These are phyloP conservation scores for Monomorium pharaonis DNA, from an alignment of 1,140 invertebrate species.

Conservation along the genomic window DNA sequence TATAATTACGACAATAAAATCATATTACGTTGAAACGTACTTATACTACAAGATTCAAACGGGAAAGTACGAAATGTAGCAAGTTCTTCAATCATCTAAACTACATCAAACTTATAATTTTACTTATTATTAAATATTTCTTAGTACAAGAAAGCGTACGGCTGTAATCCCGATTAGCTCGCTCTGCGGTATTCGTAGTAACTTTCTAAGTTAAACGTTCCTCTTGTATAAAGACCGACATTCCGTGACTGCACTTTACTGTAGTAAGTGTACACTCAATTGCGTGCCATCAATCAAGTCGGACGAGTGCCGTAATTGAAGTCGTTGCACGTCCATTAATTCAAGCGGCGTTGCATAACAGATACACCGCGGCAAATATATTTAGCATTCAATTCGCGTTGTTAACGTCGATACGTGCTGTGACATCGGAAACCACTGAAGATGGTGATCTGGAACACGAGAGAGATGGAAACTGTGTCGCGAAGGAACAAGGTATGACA, in stretches of 20 bases:
- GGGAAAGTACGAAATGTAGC: not conserved
- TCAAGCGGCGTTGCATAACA: not conserved
- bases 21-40: not conserved
- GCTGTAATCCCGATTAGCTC: not conserved
- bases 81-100: not conserved
- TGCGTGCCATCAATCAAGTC: constrained; percentile 13
- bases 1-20: not conserved
- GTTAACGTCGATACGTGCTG: constrained; percentile 22
- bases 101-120: not conserved
- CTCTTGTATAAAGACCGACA: not conserved
- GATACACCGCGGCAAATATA: not conserved
- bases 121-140: not conserved
- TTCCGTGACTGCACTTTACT: constrained; percentile 11
- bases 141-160: not conserved
- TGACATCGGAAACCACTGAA: constrained; percentile 2
- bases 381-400: constrained; percentile 30
- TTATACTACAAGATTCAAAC: not conserved
- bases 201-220: not conserved
- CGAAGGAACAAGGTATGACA: constrained; percentile 13
- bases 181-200: not conserved
- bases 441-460: constrained; percentile 59
- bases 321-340: constrained; percentile 16
- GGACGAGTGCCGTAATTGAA: constrained; percentile 22
- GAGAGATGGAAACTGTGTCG: constrained; percentile 21
- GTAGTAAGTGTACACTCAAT: constrained; percentile 8